These are phyloP conservation scores for Zosterops borbonicus DNA, from an alignment of 2,113 vertebrate genomes.

Conservation along the genomic window DNA sequence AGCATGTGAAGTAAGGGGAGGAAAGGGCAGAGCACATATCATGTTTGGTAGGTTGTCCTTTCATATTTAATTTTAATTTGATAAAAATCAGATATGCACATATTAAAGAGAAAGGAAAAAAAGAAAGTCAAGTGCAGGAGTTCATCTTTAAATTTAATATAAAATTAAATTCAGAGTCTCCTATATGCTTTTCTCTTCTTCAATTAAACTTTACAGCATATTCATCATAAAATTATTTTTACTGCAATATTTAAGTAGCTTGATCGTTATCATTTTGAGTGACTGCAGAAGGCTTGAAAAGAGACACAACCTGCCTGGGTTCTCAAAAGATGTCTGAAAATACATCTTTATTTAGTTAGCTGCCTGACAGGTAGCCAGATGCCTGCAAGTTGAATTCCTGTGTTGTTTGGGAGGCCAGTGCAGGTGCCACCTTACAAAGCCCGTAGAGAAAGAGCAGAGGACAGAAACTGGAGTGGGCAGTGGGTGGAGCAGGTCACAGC, in stretches of 20 bases:
- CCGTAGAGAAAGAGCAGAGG: background rate
- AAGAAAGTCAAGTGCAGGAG: background rate
- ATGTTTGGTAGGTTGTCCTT: background rate
- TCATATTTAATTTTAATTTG: background rate
- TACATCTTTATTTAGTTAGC: background rate
- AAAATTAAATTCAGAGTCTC: background rate
- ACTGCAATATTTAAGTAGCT: background rate
- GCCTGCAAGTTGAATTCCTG: background rate
- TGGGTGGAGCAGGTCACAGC: fast-evolving
- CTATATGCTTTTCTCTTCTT: background rate
- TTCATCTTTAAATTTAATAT: background rate
- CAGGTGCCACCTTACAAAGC: fast-evolving
- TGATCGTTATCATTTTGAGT: background rate
- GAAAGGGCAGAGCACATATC: background rate
- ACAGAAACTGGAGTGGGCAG: background rate
- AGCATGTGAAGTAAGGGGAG: background rate
- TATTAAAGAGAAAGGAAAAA: constrained; percentile 3
- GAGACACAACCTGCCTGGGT: background rate
- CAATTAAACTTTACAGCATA: background rate
- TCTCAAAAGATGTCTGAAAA: background rate
- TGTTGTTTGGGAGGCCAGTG: background rate
- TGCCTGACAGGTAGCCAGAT: background rate
- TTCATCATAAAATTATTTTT: background rate
- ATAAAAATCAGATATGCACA: background rate
- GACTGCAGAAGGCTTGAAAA: background rate